Evolutionary conservation across 2,888 invertebrate species (phyloP).

Genomic region (Epiblema foenella): DNA sequence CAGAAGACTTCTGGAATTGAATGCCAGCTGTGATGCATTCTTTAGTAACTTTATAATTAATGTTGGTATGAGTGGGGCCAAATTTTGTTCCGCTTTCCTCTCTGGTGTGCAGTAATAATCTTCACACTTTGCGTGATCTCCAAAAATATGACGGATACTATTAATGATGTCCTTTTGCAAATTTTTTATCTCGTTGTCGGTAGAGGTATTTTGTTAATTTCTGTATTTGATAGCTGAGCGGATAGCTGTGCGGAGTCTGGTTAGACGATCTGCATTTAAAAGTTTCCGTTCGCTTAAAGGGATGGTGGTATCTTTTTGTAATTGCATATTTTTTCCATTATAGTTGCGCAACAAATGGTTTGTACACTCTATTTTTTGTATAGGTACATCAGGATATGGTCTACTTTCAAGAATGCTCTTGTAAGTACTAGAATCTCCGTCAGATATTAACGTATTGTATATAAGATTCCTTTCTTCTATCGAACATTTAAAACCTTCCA

Average conservation of each 20-base stretch:
- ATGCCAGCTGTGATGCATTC: background rate
- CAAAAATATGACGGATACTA: background rate
- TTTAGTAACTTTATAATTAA: background rate
- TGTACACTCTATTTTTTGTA: background rate
- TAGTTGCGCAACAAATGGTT: background rate
- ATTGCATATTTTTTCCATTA: background rate
- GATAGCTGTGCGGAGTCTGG: background rate
- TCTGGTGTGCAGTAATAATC: background rate
- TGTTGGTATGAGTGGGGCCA: background rate
- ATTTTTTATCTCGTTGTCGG: background rate
- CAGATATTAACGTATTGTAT: background rate
- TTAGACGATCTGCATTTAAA: background rate
- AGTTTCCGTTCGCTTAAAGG: background rate
- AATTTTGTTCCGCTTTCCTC: background rate
- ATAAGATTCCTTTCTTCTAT: background rate
- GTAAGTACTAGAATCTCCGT: constrained; percentile 8
- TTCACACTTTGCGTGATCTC: background rate
- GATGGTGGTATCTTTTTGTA: constrained; percentile 8
- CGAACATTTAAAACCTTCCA: background rate
- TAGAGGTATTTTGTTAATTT: background rate
- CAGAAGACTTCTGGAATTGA: constrained; percentile 4
- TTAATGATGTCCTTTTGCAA: background rate
- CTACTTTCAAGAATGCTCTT: background rate
- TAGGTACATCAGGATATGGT: background rate
- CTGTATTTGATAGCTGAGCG: background rate